A percentile compares a stretch with the other conserved stretches of the same genome.
Evolutionary conservation across 2,797 vertebrate species (phyloP).

Genomic region (Leuciscus waleckii): DNA sequence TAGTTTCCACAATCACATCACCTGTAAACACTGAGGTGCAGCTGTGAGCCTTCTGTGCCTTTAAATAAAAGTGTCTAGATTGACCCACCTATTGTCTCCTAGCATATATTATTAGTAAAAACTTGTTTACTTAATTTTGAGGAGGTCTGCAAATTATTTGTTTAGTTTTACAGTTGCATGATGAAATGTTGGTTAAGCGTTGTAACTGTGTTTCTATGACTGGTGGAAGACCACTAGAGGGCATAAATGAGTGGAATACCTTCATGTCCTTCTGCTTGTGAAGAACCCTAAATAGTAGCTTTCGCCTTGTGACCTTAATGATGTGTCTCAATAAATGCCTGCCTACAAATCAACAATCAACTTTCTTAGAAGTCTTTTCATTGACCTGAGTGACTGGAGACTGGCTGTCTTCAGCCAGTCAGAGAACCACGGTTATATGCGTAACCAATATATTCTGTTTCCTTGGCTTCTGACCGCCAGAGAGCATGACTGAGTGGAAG

Average conservation of each 20-base stretch:
- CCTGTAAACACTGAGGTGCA: constrained; percentile 32
- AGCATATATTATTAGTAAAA: constrained; percentile 1
- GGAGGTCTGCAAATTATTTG: neutral
- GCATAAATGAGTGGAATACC: neutral
- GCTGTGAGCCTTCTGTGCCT: constrained; percentile 45
- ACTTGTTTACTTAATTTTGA: neutral
- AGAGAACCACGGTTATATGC: neutral
- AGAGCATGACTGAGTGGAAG: neutral
- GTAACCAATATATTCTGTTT: neutral
- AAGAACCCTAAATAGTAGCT: neutral
- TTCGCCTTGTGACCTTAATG: neutral
- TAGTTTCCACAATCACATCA: constrained; percentile 7
- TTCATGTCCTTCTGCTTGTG: neutral
- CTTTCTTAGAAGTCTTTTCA: neutral
- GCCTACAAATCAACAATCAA: neutral
- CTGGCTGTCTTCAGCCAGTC: neutral
- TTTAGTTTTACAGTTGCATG: neutral
- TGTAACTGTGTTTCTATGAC: neutral
- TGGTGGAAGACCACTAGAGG: neutral
- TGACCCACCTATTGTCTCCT: neutral
- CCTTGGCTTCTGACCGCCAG: neutral
- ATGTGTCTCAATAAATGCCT: neutral
- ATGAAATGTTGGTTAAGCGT: neutral
- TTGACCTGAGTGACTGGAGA: neutral
- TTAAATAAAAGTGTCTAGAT: constrained; percentile 42